These are phyloP conservation scores for Paguma larvata DNA, from an alignment of 2,797 vertebrate species.

Conservation along the genomic window DNA sequence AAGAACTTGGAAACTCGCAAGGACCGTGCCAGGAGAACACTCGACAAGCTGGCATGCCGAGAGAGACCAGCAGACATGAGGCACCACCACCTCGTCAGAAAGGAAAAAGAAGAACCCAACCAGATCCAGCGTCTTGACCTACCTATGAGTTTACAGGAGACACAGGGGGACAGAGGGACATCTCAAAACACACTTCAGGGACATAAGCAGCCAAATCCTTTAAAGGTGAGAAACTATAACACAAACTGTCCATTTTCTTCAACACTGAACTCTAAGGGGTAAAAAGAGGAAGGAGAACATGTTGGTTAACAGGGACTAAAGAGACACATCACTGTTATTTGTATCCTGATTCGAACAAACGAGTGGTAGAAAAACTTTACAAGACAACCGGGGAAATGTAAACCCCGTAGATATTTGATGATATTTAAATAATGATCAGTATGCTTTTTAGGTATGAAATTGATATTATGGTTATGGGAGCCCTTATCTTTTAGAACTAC, in stretches of 20 bases:
- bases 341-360: background rate
- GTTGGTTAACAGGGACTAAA: background rate
- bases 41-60: background rate
- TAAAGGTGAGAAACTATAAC: background rate
- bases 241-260: background rate
- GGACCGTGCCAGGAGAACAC: background rate
- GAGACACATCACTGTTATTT: background rate
- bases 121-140: background rate
- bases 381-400: background rate
- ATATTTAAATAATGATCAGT: constrained; percentile 5
- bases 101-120: background rate
- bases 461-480: background rate
- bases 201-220: constrained; percentile 3
- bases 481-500: background rate
- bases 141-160: background rate
- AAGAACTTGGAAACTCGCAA: constrained; percentile 1
- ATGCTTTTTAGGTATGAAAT: background rate
- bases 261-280: background rate
- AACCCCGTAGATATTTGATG: background rate
- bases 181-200: background rate
- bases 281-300: background rate
- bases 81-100: background rate
- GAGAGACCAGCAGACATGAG: background rate
- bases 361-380: background rate
- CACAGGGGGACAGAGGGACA: background rate